Base-by-base conservation (phyloP, 1,140 invertebrate genomes). In the Drosophila kikkawai region DNA sequence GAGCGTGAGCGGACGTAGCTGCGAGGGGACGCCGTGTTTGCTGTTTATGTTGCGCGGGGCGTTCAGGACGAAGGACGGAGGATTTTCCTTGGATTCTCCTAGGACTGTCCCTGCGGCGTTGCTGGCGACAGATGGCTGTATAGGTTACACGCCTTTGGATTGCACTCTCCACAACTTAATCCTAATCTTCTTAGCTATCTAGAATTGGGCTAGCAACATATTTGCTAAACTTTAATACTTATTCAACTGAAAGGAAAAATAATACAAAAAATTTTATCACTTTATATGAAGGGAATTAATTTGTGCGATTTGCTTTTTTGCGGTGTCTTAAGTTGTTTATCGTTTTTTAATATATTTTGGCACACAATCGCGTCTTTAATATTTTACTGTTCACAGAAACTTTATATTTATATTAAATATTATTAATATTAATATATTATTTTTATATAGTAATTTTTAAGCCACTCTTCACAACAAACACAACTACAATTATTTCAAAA, bases 1-100 rank as follows among this genome's bases (percentile, higher is more conserved):
- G 85, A 90, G 79, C 85, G 85, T 51, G 85, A 90, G 42, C 84
- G 84, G 19, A 76, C 67, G 82, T 85, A 82, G 47, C 47, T 90
- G 39, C 85, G 82, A 36, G 79, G 85, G 86, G 85, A 90, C 79
- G 85, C 85, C 85, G 85, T 90, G 42, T 79, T 90, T 82, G 85
- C 79, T 29, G 74, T 53, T 71, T 64, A 53, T 42, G 41, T 11
- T 15, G 61, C 61, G 45, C n/a, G 26, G 11, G 13, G 59, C 13
- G 29, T 36, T 47, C 36, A 29, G 22, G 6, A 26, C 19, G 48
- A 9, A 51, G 48, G n/a, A 34, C 29, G 19, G 8, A 56, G 53
- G 36, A 26, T 37, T 0, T 22, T 6, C 34, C 34, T n/a, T 26
- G 53, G 53, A 56, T 17, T 32, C 5, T 51, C 13, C 22, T n/a